Percentiles rank a stretch among this genome's conserved stretches.
Conservation (phyloP, 2,113 vertebrate species). For the Chionodraco myersi region DNA sequence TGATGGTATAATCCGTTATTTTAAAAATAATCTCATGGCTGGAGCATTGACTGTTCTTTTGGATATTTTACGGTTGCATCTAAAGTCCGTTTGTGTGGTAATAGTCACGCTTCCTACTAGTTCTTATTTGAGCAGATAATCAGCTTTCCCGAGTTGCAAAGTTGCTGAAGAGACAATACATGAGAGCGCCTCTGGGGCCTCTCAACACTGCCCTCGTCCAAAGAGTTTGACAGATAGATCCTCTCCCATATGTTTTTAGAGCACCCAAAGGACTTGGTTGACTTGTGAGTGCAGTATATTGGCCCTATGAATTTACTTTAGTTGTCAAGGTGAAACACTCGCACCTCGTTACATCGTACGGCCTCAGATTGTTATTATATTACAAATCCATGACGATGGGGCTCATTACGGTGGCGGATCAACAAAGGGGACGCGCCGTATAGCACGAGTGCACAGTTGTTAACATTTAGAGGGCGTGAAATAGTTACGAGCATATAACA, state of each 20-base stretch:
- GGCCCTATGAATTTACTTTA: constrained; percentile 64
- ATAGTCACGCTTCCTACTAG: constrained; percentile 16
- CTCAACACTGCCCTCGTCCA: constrained; percentile 50
- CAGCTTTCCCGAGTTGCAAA: constrained; percentile 46
- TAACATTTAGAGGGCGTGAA: constrained; percentile 83
- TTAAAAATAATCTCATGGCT: constrained; percentile 35
- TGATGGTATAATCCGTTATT: constrained; percentile 36
- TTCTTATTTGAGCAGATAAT: constrained; percentile 29
- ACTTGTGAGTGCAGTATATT: constrained; percentile 59
- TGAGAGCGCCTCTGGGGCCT: constrained; percentile 29
- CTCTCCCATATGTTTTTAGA: constrained; percentile 52
- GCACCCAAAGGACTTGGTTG: constrained; percentile 60
- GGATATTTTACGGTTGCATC: constrained; percentile 26
- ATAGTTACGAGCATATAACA: constrained; percentile 83
- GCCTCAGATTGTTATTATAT: constrained; percentile 65
- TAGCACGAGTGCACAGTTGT: constrained; percentile 77
- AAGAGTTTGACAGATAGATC: constrained; percentile 52
- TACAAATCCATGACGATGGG: constrained; percentile 67
- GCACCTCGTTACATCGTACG: constrained; percentile 31
- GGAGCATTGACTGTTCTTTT: constrained; percentile 14
- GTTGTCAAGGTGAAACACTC: constrained; percentile 59
- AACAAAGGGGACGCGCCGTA: constrained; percentile 71
- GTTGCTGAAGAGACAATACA: constrained; percentile 21
- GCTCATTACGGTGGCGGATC: constrained; percentile 49
- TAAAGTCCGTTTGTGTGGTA: constrained; percentile 34